Evolutionary conservation across 2,113 vertebrate genomes (phyloP), one percentile per base, ranked within the genome.

Genomic region (Fulmarus glacialis): DNA sequence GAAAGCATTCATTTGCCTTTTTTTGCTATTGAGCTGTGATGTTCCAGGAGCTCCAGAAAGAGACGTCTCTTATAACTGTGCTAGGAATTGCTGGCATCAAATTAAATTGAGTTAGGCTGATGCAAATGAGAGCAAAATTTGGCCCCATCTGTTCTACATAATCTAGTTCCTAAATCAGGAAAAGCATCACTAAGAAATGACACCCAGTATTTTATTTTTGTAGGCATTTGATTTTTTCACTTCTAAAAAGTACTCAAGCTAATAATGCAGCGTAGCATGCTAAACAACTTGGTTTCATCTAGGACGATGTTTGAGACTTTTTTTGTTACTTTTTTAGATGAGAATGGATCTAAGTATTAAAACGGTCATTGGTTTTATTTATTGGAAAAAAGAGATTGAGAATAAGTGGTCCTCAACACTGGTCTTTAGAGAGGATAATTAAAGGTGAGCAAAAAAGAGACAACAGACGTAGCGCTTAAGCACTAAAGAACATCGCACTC

Each of bases 81-180:
- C 45, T 73, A 79, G 63, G 71, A 96, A 72, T 34, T 75, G 74
- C 71, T 95, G 48, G 78, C 55, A 53, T 66, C 86, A 43, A 90
- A 90, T 90, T 93, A 82, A 95, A 93, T 19, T 74, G 59, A 86
- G 38, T 79, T 68, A 53, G n/a, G 45, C 59, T 86, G 82, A 94
- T 94, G 92, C 48, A 91, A 96, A 96, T 95, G 87, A 92, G 67
- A 97, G 47, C 20, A 83, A 92, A 93, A 83, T 94, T 95, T 95
- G 85, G 82, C 88, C 92, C 90, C 90, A 95, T 94, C 92, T 97
- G 90, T 94, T 95, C 85, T 58, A 50, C 62, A 73, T 26, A 79
- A 70, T 82, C 15, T 85, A 66, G 63, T 90, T 90, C 58, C 63
- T 88, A 96, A 93, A 91, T 85, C 47, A 94, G 42, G 85, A 86